These are phyloP conservation scores for Oreortyx pictus DNA, from an alignment of 2,797 vertebrate genomes.

Conservation along the genomic window DNA sequence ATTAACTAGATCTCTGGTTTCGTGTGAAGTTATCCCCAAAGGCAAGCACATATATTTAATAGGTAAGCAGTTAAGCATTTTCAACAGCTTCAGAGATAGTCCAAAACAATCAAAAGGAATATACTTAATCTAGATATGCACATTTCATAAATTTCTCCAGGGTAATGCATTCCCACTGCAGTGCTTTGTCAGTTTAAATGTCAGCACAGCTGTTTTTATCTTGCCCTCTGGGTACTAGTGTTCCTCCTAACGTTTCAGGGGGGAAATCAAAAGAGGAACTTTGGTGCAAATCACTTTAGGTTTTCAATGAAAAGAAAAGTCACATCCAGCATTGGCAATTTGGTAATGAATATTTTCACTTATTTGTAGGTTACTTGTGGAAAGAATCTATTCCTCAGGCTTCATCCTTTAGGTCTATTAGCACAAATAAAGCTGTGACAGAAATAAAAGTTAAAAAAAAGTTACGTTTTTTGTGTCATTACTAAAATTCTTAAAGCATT, in stretches of 20 bases:
- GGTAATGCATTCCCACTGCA: slow-evolving; percentile 61
- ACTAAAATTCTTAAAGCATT: neutral
- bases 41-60: slow-evolving; percentile 61
- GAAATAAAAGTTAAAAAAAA: neutral
- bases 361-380: neutral
- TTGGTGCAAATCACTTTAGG: slow-evolving; percentile 24
- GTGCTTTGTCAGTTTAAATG: slow-evolving; percentile 59
- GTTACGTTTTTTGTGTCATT: neutral
- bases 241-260: slow-evolving; percentile 33
- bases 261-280: slow-evolving; percentile 48
- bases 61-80: slow-evolving; percentile 65
- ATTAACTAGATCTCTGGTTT: neutral
- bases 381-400: neutral
- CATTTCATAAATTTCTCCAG: slow-evolving; percentile 65
- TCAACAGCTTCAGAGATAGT: slow-evolving; percentile 54
- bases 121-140: slow-evolving; percentile 48
- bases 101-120: slow-evolving; percentile 65
- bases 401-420: neutral
- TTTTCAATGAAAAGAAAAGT: slow-evolving; percentile 38
- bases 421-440: neutral
- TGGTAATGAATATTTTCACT: neutral
- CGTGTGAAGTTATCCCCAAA: slow-evolving; percentile 33
- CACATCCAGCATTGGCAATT: neutral
- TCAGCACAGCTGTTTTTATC: slow-evolving; percentile 65
- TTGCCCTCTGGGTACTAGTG: slow-evolving; percentile 37